These are phyloP conservation scores for Hirtodrosophila alboralis DNA, from an alignment of 2,888 invertebrate species.

Conservation along the genomic window DNA sequence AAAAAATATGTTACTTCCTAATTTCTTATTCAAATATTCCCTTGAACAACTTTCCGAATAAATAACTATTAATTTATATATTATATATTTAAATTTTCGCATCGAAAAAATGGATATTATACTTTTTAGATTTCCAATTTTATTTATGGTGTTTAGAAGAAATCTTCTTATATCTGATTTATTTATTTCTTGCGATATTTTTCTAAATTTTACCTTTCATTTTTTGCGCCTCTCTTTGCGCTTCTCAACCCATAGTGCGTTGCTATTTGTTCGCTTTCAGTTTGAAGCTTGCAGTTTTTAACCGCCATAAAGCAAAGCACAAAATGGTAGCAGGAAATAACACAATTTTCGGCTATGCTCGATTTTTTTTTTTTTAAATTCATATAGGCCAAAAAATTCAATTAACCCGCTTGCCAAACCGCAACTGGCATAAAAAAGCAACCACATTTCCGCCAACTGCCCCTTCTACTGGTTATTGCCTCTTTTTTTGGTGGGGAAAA, in stretches of 20 bases:
- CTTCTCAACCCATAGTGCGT: constrained; percentile 5
- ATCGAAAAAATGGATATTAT: too few species aligned
- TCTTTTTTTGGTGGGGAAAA: neutral
- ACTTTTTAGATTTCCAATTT: too few species aligned
- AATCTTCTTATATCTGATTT: too few species aligned
- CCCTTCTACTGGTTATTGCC: constrained; percentile 18
- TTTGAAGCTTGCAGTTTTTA: constrained; percentile 13
- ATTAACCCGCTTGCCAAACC: constrained; percentile 63
- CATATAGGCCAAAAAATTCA: constrained; percentile 59
- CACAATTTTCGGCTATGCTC: constrained; percentile 26
- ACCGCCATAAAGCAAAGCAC: constrained; percentile 43
- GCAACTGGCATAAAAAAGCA: constrained; percentile 26
- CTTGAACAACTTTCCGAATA: too few species aligned
- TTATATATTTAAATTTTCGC: too few species aligned
- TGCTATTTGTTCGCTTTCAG: neutral
- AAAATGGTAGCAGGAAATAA: constrained; percentile 24
- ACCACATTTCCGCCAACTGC: neutral
- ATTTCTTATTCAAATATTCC: too few species aligned
- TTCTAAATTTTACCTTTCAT: too few species aligned
- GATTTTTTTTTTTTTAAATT: constrained; percentile 19
- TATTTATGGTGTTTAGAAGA: too few species aligned
- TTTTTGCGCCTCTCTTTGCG: constrained; percentile 4
- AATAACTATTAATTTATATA: too few species aligned
- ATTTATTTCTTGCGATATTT: too few species aligned
- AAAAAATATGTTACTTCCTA: too few species aligned